Evolutionary conservation across 2,113 vertebrate species (phyloP), one percentile per base, ranked within the genome.

Genomic region (Mionectes macconnelli): DNA sequence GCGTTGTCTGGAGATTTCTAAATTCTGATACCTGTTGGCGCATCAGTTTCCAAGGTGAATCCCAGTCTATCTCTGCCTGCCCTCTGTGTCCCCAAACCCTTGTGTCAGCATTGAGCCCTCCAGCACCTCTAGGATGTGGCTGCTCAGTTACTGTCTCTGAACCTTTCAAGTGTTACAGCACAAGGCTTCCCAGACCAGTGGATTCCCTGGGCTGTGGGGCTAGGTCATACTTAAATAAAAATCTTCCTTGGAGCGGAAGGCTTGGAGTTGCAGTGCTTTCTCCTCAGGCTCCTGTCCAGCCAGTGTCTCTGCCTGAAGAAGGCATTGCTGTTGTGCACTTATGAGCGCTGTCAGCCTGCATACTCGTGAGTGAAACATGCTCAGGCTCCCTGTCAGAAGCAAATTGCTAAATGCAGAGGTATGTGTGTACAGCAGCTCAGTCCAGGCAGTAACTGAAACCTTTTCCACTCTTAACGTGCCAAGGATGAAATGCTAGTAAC

Each of bases 281-380:
- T 42, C 15, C 18, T 78, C 47, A 44, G 74, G 28, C 62, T 94
- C 37, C 25, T 64, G 25, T 55, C 37, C 55, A 75, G 73, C 47
- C 50, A 30, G 8, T 35, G 4, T 64, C 30, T 78, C 4, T 4
- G n/a, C 39, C 18, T 89, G 63, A 22, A 4, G 49, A 42, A 90
- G 39, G 52, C 73, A n/a, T 22, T 74, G 28, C 16, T 84, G 10
- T 52, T 64, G 16, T 1, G 40, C 79, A 23, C 22, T 47, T 59
- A 42, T 2, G 20, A n/a, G 53, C 5, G 0, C 39, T 70, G 5
- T 67, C 87, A 69, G 33, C 17, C 49, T 39, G 4, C 16, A 1
- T 42, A 42, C 42, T 80, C 0, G 0, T 68, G 40, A 1, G 28
- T 69, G n/a, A 31, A 89, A 70, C 33, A 60, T 8, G 0, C 33